These are phyloP conservation scores for Pagetopsis macropterus DNA, from an alignment of 2,797 vertebrate genomes.

Conservation along the genomic window DNA sequence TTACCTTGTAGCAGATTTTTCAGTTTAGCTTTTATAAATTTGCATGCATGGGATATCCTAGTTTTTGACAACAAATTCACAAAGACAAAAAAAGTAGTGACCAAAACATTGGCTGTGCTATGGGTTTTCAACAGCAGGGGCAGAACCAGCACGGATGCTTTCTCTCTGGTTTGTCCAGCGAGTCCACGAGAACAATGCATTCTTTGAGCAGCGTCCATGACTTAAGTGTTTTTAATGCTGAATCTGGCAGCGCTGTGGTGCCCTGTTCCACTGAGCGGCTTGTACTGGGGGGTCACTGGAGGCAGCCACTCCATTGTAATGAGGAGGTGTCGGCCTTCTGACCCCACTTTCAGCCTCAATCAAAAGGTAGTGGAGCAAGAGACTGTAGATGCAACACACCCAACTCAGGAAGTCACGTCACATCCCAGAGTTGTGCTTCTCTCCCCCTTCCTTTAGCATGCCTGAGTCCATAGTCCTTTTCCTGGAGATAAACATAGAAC, in stretches of 20 bases:
- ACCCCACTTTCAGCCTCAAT: constrained; percentile 57
- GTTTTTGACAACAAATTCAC: not conserved
- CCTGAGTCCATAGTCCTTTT: constrained; percentile 77
- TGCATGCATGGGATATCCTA: not conserved
- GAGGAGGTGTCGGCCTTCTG: constrained; percentile 53
- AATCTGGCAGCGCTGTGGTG: constrained; percentile 68
- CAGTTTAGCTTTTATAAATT: not conserved
- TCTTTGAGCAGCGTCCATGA: constrained; percentile 79
- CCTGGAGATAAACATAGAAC: constrained; percentile 67
- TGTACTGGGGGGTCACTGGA: constrained; percentile 49
- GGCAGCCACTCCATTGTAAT: constrained; percentile 53
- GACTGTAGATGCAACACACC: constrained; percentile 40
- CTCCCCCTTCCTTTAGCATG: constrained; percentile 77
- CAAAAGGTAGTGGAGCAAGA: constrained; percentile 44
- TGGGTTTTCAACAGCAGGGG: constrained; percentile 45
- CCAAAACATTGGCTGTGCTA: constrained; percentile 21
- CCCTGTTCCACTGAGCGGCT: constrained; percentile 70
- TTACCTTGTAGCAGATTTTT: not conserved
- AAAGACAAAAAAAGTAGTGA: constrained; percentile 18
- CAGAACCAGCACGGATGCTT: constrained; percentile 42
- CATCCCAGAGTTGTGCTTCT: constrained; percentile 79
- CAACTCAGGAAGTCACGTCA: constrained; percentile 62
- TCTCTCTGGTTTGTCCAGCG: constrained; percentile 45
- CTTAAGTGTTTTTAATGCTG: constrained; percentile 78
- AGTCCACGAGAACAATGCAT: constrained; percentile 75